Base-by-base conservation (phyloP, 2,113 vertebrate genomes). In the Gallinago jamesoni region DNA sequence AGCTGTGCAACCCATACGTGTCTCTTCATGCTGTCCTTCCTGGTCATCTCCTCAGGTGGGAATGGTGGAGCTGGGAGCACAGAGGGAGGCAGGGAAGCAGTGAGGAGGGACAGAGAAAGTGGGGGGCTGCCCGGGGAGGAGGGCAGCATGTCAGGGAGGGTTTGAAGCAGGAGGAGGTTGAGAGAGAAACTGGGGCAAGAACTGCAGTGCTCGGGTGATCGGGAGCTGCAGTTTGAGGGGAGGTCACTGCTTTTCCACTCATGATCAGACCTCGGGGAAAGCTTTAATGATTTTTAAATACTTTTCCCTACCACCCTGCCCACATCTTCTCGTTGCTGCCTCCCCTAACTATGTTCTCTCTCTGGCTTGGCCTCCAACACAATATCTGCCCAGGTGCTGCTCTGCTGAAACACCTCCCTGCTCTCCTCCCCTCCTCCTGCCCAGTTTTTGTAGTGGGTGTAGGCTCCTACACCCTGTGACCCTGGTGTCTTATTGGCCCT, bases 81-180 rank as follows among this genome's bases (percentile, higher is more conserved):
- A 1, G 70, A n/a, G 22, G 48, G 57, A 82, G 63, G 43, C 69
- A 50, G 39, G 50, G 20, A 62, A 67, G 47, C 28, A 64, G 64
- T 19, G 70, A 72, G 56, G 48, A 55, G 53, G 33, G 72, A 45
- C 23, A 7, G 69, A 56, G 72, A 28, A 57, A 3, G 7, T 0
- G 8, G 56, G 18, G 13, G 19, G 16, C 20, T 62, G 57, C 27
- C 31, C 1, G 1, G 16, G 43, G 47, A 30, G 25, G 45, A 37
- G 25, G 30, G 28, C 31, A 56, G 45, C 0, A 0, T 30, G 45
- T 16, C 11, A 6, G 12, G 14, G 33, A 35, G 35, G 35, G 39
- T 33, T 72, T 9, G 2, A 64, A 6, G 35, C 39, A 50, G 33
- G 33, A 37, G 47, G 28, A 69, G 43, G 8, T 24, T 15, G 55